Conservation (phyloP, 2,797 vertebrate genomes). For the Eospalax fontanierii region DNA sequence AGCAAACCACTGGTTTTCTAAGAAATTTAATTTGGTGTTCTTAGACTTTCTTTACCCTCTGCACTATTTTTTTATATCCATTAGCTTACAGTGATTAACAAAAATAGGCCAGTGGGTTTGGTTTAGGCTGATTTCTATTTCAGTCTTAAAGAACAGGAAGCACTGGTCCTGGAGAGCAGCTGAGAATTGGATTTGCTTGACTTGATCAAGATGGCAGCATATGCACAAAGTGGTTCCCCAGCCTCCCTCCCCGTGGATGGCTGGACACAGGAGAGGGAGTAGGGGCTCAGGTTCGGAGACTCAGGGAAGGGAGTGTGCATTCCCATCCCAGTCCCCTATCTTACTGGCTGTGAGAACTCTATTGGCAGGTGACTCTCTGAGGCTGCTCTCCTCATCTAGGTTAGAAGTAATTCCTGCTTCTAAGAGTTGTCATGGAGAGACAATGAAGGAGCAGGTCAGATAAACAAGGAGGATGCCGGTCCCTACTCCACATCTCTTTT, state of each 20-base stretch:
- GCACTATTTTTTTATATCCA: constrained; percentile 66
- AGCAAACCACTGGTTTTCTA: constrained; percentile 52
- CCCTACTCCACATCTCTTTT: neutral
- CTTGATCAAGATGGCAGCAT: neutral
- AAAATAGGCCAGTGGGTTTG: constrained; percentile 65
- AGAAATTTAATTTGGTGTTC: constrained; percentile 60
- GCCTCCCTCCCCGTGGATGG: neutral
- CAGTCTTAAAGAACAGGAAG: constrained; percentile 41
- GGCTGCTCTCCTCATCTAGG: neutral
- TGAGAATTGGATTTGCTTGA: constrained; percentile 39
- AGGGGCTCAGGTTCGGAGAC: neutral
- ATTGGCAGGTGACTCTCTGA: neutral
- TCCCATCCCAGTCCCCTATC: neutral
- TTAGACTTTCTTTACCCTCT: constrained; percentile 39
- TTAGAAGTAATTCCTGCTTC: constrained; percentile 21
- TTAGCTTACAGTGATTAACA: constrained; percentile 63
- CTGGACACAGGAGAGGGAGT: neutral
- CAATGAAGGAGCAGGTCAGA: neutral
- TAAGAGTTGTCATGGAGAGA: constrained; percentile 21
- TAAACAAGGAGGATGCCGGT: neutral
- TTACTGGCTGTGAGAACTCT: neutral
- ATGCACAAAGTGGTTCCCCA: neutral
- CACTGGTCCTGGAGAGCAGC: constrained; percentile 46
- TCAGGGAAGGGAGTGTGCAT: neutral
- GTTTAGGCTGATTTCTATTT: constrained; percentile 63